Evolutionary conservation across 2,797 vertebrate species (phyloP).

Genomic region (Enteromius mattozi): DNA sequence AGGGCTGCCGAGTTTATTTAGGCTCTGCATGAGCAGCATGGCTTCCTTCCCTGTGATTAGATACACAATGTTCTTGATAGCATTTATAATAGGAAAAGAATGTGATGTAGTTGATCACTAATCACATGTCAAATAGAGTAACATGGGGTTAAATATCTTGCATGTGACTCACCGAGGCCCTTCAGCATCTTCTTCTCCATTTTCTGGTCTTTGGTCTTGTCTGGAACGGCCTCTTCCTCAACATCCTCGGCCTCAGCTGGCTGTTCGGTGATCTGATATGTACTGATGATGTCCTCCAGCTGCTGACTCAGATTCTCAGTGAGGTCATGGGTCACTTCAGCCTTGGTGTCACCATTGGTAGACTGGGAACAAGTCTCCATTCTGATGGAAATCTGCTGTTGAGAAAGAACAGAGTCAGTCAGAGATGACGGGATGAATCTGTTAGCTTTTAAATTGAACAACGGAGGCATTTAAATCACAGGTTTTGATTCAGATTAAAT

Average conservation of each 20-base stretch:
- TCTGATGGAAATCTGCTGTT: conserved; percentile 57
- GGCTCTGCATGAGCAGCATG: conserved; percentile 90
- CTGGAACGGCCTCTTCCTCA: conserved; percentile 75
- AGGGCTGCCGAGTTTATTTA: conserved; percentile 89
- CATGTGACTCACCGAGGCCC: conserved; percentile 83
- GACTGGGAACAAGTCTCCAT: conserved; percentile 83
- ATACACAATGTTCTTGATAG: not conserved
- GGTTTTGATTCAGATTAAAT: not conserved
- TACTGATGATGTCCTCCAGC: conserved; percentile 96
- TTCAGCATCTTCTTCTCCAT: conserved; percentile 95
- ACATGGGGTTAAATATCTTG: not conserved
- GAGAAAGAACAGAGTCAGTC: conserved; percentile 34
- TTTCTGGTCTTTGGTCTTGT: conserved; percentile 87
- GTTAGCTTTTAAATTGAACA: not conserved
- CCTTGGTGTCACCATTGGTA: conserved; percentile 57
- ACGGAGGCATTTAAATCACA: not conserved
- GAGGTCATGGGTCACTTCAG: conserved; percentile 69
- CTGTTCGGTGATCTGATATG: conserved; percentile 80
- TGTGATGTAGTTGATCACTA: not conserved
- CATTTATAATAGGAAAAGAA: not conserved
- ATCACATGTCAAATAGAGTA: not conserved
- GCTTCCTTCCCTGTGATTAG: conserved; percentile 89
- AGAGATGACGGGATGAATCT: not conserved
- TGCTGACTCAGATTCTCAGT: conserved; percentile 88
- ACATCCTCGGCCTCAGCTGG: conserved; percentile 72